These are phyloP conservation scores for Drosophila monieri DNA, from an alignment of 2,888 invertebrate species.

Conservation along the genomic window DNA sequence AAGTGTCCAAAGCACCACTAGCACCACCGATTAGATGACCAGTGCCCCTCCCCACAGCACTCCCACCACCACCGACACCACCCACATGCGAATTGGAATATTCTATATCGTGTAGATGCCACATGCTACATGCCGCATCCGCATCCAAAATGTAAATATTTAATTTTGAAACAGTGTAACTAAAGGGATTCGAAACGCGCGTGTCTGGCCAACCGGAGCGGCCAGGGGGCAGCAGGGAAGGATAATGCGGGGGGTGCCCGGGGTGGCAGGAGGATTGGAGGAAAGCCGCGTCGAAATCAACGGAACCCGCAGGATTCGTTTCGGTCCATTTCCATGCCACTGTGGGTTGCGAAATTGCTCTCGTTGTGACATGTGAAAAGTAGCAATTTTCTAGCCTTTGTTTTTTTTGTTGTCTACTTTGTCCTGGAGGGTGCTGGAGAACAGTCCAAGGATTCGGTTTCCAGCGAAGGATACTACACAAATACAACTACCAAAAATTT, in stretches of 20 bases:
- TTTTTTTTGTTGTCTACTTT: constrained; percentile 2
- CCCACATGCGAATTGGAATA: constrained; percentile 18
- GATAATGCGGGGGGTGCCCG: neutral
- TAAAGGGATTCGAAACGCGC: constrained; percentile 80
- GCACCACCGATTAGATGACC: constrained; percentile 7
- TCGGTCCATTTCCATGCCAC: constrained; percentile 57
- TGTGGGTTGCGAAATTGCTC: constrained; percentile 28
- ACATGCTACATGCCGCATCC: constrained; percentile 23
- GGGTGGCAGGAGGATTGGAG: constrained; percentile 6
- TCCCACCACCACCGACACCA: constrained; percentile 13
- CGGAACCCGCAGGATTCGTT: constrained; percentile 81
- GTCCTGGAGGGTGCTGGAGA: neutral
- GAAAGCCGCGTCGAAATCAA: constrained; percentile 60
- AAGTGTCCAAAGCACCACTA: constrained; percentile 16
- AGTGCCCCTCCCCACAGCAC: constrained; percentile 21
- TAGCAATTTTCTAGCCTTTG: constrained; percentile 42
- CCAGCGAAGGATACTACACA: neutral
- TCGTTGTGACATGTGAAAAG: constrained; percentile 70
- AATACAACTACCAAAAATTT: neutral
- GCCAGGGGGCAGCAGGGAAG: constrained; percentile 5
- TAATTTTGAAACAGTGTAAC: constrained; percentile 82
- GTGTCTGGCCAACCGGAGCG: constrained; percentile 53
- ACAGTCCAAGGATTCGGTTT: neutral
- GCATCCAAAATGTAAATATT: constrained; percentile 79
- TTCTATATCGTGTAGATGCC: constrained; percentile 3